Evolutionary conservation across 2,797 vertebrate genomes (phyloP), one percentile per base, ranked within the genome.

Genomic region (Dallia pectoralis): DNA sequence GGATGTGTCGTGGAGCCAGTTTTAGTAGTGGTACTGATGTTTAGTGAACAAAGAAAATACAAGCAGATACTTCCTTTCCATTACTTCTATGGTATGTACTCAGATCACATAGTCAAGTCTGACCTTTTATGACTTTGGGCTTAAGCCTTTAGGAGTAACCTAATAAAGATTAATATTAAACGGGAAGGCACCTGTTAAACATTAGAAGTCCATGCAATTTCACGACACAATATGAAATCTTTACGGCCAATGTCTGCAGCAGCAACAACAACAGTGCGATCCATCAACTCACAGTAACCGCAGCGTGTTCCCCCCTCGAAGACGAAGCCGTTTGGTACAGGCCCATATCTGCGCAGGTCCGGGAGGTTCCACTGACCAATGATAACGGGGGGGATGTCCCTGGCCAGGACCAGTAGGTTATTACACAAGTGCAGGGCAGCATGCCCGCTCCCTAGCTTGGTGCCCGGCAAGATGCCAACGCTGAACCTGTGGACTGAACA

Each of bases 261-360:
- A 8, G 33, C 33, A 36, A 36, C 51, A 72, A 73, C 2, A 7
- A 33, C 9, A 53, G 53, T 2, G 12, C 22, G n/a, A 65, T 62
- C 7, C 19, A 63, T 51, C 9, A 6, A 83, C 93, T 98, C 90
- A 99, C 97, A 99, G 91, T 94, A 97, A 73, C 97, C 98, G 49
- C 98, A 99, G 84, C 97, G 93, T 19, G 97, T 97, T 70, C 98
- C 98, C 59, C 97, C 98, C 91, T 99, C 98, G 22, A 98, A 98
- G 87, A 98, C 96, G 72, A 98, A 99, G 25, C 97, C 97, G 0
- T 93, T 94, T 1, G 95, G 94, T 69, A 99, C 96, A 0, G 97
- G 96, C 76, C 97, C 97, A 0, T 98, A 99, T 65, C 97, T 91
- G 32, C 97, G 94, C 80, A 99, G 93, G 78, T 99, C 97, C 0